phyloP scores from a whole-genome alignment of 2,888 invertebrate genomes.

The Ligdia adustata region DNA sequence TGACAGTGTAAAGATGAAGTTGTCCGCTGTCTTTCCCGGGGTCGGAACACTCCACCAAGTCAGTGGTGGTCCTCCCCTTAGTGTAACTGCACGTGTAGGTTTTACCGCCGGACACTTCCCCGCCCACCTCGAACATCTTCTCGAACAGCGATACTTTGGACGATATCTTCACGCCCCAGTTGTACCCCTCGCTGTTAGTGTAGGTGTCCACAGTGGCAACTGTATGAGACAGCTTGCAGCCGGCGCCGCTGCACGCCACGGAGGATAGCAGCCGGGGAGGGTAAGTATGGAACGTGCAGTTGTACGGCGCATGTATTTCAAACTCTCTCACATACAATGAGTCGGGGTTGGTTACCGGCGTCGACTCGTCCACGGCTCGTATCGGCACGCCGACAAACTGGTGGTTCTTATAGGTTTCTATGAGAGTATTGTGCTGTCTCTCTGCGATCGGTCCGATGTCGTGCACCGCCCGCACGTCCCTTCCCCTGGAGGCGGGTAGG shows the following conservation, averaged over 20 bases:
- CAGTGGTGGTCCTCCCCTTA: neutral
- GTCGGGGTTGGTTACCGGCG: neutral
- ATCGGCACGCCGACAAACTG: neutral
- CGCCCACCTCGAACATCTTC: neutral
- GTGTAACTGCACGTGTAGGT: neutral
- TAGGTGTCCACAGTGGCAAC: neutral
- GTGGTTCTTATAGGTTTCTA: neutral
- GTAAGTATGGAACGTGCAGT: neutral
- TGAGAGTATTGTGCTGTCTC: neutral
- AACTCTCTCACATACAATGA: neutral
- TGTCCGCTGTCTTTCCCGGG: neutral
- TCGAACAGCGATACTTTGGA: neutral
- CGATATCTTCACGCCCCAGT: neutral
- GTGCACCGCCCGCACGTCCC: neutral
- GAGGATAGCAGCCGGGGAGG: neutral
- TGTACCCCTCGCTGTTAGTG: no score
- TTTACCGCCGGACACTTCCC: neutral
- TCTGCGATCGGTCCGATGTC: neutral
- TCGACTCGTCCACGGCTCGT: no score
- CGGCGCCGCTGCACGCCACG: no score
- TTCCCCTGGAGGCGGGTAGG: neutral
- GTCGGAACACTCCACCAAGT: neutral
- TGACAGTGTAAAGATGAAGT: neutral
- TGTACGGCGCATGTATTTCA: neutral
- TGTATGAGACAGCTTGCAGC: neutral